Evolutionary conservation across 2,113 vertebrate genomes (phyloP), one percentile per base, ranked within the genome.

Genomic region (Lethenteron reissneri): DNA sequence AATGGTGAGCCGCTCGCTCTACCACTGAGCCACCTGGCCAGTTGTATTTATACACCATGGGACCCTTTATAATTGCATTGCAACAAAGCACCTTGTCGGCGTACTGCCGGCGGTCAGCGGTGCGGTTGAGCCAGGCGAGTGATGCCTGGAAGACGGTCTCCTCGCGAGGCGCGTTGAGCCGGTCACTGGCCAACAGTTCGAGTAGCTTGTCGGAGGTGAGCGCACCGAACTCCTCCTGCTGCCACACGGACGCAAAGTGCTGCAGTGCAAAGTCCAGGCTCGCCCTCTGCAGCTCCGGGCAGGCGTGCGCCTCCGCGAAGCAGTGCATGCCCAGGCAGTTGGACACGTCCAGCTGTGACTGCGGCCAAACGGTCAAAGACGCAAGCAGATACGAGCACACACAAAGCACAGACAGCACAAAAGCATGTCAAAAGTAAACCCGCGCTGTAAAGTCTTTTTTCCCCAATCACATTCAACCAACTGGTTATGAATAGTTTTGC

Each of bases 261-360:
- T 83, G 79, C 8, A 84, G 80, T 58, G 84, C 85, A 78, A 83
- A 85, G 21, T 81, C 80, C 84, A 84, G 82, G 77, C 84, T 85
- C 70, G 74, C 77, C 56, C 76, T 78, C 77, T 85, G 82, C 78
- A 85, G 78, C 76, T 78, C 75, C 58, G 76, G 78, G 70, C 84
- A 85, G 7, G 83, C 83, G 73, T 85, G 83, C 5, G 83, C 83
- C 74, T 84, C 83, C 0, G 84, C 83, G 8, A 85, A 85, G 75
- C 84, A 85, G 77, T 85, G 84, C 60, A 85, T 84, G 56, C 83
- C 84, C 74, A 85, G 82, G 9, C 83, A 85, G 78, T 85, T 85
- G 58, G 80, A 82, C 75, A 83, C 84, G 2, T 86, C 84, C 83
- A 86, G 84, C 76, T 85, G 84, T 41, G 41, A 41, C 41, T 41